Conservation (phyloP, 2,113 vertebrate genomes). For the Tylochromis polylepis region DNA sequence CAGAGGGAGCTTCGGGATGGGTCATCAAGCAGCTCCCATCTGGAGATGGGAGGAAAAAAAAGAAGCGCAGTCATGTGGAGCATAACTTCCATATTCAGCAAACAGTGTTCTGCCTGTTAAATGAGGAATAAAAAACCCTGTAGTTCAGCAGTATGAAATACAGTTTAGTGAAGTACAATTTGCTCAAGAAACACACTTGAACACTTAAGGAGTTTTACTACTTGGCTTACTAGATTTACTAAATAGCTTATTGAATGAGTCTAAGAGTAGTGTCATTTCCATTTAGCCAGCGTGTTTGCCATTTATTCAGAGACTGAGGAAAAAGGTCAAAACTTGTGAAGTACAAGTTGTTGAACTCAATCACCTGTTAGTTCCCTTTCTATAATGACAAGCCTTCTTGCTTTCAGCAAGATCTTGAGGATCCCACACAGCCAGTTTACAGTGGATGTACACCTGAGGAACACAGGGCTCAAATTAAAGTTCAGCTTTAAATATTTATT, state of each 20-base stretch:
- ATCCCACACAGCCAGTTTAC: constrained; percentile 72
- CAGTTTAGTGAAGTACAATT: background rate
- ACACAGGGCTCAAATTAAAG: background rate
- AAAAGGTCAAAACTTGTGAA: accelerated
- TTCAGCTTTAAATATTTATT: background rate
- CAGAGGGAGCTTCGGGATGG: constrained; percentile 56
- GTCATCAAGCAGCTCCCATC: constrained; percentile 71
- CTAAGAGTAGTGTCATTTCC: background rate
- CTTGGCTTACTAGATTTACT: no score
- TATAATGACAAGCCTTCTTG: constrained; percentile 76
- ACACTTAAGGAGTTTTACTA: no score
- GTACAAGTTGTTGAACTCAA: background rate
- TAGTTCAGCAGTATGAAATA: background rate
- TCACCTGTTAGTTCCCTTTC: constrained; percentile 56
- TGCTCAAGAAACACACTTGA: background rate
- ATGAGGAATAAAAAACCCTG: background rate
- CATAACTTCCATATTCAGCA: background rate
- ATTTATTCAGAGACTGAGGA: background rate
- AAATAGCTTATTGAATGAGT: background rate
- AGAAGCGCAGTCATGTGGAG: background rate
- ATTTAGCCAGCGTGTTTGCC: no score
- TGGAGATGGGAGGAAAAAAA: background rate
- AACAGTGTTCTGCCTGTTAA: background rate
- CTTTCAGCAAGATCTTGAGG: constrained; percentile 35
- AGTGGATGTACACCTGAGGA: constrained; percentile 75